Conservation (phyloP, 2,888 invertebrate genomes). For the Rotaria sp. region DNA sequence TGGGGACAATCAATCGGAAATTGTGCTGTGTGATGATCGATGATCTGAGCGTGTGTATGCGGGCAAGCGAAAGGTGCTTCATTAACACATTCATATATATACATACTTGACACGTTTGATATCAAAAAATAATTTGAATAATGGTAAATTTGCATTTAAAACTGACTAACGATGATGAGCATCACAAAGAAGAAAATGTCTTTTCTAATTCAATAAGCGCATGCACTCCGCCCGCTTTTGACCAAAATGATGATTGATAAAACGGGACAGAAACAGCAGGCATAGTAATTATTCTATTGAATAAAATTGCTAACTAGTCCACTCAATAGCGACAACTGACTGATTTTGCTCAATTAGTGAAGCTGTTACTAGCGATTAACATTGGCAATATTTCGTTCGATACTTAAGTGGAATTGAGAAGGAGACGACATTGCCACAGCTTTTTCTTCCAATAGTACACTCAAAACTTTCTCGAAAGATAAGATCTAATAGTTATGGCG, state of each 20-base stretch:
- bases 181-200: not conserved
- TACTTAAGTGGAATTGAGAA: not conserved
- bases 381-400: not conserved
- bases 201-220: slow-evolving; percentile 12
- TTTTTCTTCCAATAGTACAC: not conserved
- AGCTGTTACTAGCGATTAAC: not conserved
- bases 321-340: not conserved
- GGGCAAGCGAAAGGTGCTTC: slow-evolving; percentile 1
- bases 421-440: not conserved
- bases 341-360: not conserved
- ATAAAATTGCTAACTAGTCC: not conserved
- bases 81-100: not conserved
- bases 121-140: not conserved
- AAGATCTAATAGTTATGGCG: not conserved
- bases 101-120: slow-evolving; percentile 15
- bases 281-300: not conserved
- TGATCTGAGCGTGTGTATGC: slow-evolving; percentile 13
- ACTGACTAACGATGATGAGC: not conserved
- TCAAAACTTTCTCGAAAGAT: not conserved
- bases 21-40: slow-evolving; percentile 18
- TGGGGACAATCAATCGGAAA: not conserved
- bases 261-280: not conserved
- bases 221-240: not conserved
- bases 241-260: not conserved
- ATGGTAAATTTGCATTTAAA: not conserved